Conservation (phyloP, 1,140 invertebrate species). For the Drosophila persimilis region DNA sequence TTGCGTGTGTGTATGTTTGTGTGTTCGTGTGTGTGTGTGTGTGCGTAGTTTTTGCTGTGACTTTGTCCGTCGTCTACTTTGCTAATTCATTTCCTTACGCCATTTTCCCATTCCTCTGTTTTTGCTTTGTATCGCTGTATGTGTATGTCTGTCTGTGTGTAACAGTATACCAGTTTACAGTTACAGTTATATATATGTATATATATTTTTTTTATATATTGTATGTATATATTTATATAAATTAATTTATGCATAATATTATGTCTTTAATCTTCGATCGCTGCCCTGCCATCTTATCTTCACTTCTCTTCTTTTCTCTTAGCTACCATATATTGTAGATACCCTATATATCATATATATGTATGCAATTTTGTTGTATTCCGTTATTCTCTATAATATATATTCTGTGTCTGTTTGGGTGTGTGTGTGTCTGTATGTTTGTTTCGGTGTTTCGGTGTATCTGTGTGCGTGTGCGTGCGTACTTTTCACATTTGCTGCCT, state of each 20-base stretch:
- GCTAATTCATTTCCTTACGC: conserved; percentile 26
- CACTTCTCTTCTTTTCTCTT: conserved; percentile 10
- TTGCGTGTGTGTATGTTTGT: conserved; percentile 11
- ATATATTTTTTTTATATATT: conserved; percentile 23
- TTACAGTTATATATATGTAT: conserved; percentile 40
- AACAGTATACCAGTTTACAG: conserved; percentile 20
- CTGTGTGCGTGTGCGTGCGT: conserved; percentile 23
- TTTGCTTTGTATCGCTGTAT: conserved; percentile 64
- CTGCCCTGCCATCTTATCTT: conserved; percentile 19
- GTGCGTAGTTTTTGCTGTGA: conserved; percentile 20
- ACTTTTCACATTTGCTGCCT: conserved; percentile 20
- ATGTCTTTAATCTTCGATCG: conserved; percentile 64
- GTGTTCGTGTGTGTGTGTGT: not conserved
- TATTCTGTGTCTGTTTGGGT: conserved; percentile 10
- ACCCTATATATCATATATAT: conserved; percentile 24
- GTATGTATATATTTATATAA: conserved; percentile 63
- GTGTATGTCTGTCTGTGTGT: conserved; percentile 27
- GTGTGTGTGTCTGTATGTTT: conserved; percentile 26
- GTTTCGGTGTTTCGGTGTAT: conserved; percentile 17
- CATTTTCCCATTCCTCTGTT: conserved; percentile 36
- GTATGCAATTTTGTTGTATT: conserved; percentile 32
- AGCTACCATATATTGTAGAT: conserved; percentile 40
- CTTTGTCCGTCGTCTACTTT: conserved; percentile 43
- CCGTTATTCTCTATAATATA: conserved; percentile 53
- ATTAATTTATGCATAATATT: conserved; percentile 66